These are phyloP conservation scores for Podargus strigoides DNA, from an alignment of 2,797 vertebrate species.

Conservation along the genomic window DNA sequence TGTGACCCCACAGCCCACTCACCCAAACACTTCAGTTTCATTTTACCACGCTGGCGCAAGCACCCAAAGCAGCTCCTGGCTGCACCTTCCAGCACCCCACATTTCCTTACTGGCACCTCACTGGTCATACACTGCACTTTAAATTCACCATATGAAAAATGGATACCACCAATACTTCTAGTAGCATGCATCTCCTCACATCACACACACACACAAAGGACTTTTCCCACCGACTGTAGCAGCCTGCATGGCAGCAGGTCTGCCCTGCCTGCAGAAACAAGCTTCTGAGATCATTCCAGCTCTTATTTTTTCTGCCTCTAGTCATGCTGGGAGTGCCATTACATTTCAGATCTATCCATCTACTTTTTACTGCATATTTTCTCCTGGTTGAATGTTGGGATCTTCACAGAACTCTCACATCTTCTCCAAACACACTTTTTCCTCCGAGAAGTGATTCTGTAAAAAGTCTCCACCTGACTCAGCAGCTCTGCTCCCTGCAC, in stretches of 20 bases:
- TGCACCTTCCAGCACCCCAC: neutral
- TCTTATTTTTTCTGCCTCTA: neutral
- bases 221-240: neutral
- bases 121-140: neutral
- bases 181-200: rapidly evolving
- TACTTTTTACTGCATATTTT: neutral
- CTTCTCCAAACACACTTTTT: neutral
- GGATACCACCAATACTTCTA: neutral
- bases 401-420: neutral
- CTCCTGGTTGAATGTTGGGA: neutral
- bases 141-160: neutral
- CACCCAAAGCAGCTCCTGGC: neutral
- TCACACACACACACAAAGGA: neutral
- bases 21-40: neutral
- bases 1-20: neutral
- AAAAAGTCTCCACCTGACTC: neutral
- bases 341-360: neutral
- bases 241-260: neutral
- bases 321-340: neutral
- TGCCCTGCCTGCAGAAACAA: neutral
- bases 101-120: neutral
- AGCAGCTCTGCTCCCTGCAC: neutral
- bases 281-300: neutral
- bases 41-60: rapidly evolving
- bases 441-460: neutral